phyloP scores from a whole-genome alignment of 2,113 vertebrate genomes.

The Carassius auratus region DNA sequence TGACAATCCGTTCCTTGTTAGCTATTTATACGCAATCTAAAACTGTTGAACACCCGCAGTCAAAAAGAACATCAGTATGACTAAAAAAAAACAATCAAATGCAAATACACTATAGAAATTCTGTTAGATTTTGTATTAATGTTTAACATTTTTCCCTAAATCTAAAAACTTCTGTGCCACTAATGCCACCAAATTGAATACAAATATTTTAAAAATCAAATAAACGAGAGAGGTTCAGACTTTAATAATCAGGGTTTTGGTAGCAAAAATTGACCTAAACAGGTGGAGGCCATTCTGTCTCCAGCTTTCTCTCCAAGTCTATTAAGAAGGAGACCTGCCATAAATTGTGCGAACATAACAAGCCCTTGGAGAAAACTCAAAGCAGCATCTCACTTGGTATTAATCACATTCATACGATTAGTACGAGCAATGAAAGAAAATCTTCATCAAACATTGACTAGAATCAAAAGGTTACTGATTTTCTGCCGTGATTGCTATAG shows the following conservation, averaged over 20 bases:
- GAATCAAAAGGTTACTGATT: constrained; percentile 21
- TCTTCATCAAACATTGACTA: constrained; percentile 27
- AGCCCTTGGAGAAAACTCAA: constrained; percentile 19
- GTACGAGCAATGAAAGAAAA: background rate
- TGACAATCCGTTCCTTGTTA: background rate
- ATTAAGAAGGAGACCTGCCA: constrained; percentile 37
- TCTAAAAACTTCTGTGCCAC: no score
- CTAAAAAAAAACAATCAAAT: no score
- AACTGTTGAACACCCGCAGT: background rate
- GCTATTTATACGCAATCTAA: background rate
- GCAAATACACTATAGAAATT: no score
- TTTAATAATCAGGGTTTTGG: background rate
- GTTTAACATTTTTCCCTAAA: no score
- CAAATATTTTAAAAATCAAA: no score
- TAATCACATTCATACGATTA: background rate
- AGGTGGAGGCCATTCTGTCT: background rate
- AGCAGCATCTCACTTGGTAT: constrained; percentile 22
- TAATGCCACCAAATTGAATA: no score
- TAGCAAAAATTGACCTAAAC: background rate
- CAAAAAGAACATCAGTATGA: no score
- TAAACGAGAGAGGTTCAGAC: background rate
- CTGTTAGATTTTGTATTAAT: no score
- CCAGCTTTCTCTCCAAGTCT: background rate
- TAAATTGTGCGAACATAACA: constrained; percentile 24
- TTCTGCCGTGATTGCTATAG: background rate